Evolutionary conservation across 1,140 invertebrate genomes (phyloP).

Genomic region (Papilio machaon): DNA sequence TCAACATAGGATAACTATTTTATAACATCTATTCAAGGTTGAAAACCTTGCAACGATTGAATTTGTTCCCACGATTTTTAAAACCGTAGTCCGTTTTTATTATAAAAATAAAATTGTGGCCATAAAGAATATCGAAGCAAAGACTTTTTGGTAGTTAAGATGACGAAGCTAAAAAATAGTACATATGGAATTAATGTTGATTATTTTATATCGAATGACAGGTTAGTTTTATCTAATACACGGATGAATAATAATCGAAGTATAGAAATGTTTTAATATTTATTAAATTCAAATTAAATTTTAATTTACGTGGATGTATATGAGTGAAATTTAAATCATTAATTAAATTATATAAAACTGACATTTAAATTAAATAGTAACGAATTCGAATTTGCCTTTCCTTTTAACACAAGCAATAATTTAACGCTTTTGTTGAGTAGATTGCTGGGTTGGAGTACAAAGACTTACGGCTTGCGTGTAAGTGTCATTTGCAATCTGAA

Average conservation of each 20-base stretch:
- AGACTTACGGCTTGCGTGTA: conserved; percentile 69
- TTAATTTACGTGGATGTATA: not conserved
- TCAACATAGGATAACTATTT: not conserved
- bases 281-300: not conserved
- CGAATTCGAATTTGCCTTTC: not conserved
- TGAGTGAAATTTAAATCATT: not conserved
- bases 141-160: not conserved
- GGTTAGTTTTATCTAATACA: not conserved
- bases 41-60: not conserved
- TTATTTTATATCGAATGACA: not conserved
- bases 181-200: not conserved
- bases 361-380: not conserved
- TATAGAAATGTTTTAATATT: not conserved
- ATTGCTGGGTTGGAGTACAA: conserved; percentile 70
- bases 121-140: not conserved
- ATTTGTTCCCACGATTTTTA: not conserved
- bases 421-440: conserved; percentile 21
- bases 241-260: not conserved
- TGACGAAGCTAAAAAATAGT: not conserved
- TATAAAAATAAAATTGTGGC: not conserved
- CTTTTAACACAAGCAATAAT: not conserved
- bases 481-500: conserved; percentile 50
- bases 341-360: not conserved
- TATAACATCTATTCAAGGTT: not conserved
- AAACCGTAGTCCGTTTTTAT: not conserved